Percentiles rank a stretch among this genome's conserved stretches.
These are phyloP conservation scores for Scrobipalpa atriplicella DNA, from an alignment of 2,888 invertebrate species.

Conservation along the genomic window DNA sequence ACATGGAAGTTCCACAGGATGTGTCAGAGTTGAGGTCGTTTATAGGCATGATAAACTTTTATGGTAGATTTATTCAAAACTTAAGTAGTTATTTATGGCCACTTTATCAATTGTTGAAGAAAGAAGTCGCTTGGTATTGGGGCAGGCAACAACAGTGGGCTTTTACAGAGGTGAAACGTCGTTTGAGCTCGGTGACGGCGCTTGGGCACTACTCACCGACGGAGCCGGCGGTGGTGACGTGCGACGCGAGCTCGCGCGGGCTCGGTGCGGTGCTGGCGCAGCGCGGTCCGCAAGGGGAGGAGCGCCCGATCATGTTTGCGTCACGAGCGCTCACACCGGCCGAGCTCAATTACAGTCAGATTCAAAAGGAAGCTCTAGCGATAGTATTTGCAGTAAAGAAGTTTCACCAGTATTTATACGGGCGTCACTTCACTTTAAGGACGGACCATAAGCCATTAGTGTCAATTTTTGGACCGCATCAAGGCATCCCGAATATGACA, in stretches of 20 bases:
- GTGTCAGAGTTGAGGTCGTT: conserved; percentile 34
- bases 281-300: no score
- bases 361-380: no score
- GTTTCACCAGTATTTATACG: no score
- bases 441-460: no score
- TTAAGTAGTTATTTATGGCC: conserved; percentile 32
- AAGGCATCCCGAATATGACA: no score
- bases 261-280: neutral
- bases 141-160: conserved; percentile 17
- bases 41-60: conserved; percentile 35
- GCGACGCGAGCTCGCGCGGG: conserved; percentile 12
- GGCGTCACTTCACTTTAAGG: no score
- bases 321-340: no score
- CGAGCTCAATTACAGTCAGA: no score
- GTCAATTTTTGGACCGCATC: no score
- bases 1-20: conserved; percentile 29
- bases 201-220: conserved; percentile 25
- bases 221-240: neutral
- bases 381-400: no score
- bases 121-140: conserved; percentile 34
- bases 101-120: conserved; percentile 33
- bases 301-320: no score
- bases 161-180: conserved; percentile 21
- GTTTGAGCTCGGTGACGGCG: conserved; percentile 8
- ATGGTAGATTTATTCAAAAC: conserved; percentile 35